Percentiles rank a stretch among this genome's conserved stretches.
Evolutionary conservation across 2,888 invertebrate genomes (phyloP).

Genomic region (Andrena trimmerana): DNA sequence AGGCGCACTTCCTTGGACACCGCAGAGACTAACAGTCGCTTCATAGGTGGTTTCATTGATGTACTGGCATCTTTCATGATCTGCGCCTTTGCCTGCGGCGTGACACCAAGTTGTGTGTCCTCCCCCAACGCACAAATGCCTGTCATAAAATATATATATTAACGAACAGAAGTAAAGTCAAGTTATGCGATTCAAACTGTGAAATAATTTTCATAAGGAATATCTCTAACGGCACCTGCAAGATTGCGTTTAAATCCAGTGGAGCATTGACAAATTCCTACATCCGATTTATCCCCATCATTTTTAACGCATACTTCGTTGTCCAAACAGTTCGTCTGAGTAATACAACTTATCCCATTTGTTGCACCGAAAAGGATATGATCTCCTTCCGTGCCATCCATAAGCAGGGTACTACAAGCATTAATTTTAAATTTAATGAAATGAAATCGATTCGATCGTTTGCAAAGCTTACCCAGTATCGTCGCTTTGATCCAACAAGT

Average conservation of each 20-base stretch:
- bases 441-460: neutral
- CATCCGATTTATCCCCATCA: constrained; percentile 86
- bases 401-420: constrained; percentile 76
- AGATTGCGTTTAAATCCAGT: constrained; percentile 87
- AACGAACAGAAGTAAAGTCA: neutral
- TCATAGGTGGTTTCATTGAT: constrained; percentile 86
- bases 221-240: constrained; percentile 79
- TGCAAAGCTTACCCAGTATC: constrained; percentile 71
- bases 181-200: neutral
- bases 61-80: constrained; percentile 65
- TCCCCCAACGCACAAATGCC: constrained; percentile 74
- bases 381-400: constrained; percentile 74
- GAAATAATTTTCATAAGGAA: neutral
- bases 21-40: constrained; percentile 91
- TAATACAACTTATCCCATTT: constrained; percentile 82
- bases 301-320: constrained; percentile 90
- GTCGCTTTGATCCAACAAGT: constrained; percentile 79
- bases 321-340: constrained; percentile 87
- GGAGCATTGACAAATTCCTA: constrained; percentile 91
- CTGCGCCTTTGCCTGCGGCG: constrained; percentile 66
- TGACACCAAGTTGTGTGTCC: constrained; percentile 70
- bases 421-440: constrained; percentile 4
- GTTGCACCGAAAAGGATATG: constrained; percentile 82
- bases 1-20: constrained; percentile 92
- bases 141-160: constrained; percentile 47